Conservation (phyloP, 2,113 vertebrate species). For the Delphinapterus leucas region DNA sequence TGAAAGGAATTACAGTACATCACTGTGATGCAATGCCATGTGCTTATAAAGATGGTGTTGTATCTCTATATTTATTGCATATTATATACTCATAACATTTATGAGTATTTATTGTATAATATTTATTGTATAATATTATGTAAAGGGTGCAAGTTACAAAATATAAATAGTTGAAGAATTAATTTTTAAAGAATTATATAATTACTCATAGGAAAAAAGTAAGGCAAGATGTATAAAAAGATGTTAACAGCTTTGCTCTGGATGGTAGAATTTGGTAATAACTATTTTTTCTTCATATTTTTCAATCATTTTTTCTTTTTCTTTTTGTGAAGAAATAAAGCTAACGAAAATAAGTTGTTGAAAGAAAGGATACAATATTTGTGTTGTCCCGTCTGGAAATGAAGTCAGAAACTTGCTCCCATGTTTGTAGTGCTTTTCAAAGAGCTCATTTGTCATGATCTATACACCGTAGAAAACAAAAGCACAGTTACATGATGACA, state of each 20-base stretch:
- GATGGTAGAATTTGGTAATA: not conserved
- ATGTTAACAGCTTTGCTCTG: not conserved
- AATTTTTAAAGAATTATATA: not conserved
- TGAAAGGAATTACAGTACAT: not conserved
- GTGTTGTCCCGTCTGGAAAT: constrained; percentile 88
- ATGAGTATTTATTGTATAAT: not conserved
- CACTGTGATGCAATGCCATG: not conserved
- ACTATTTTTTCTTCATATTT: not conserved
- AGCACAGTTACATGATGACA: not conserved
- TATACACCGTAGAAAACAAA: constrained; percentile 58
- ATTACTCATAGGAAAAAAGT: not conserved
- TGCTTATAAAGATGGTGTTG: not conserved
- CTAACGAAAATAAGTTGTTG: not conserved
- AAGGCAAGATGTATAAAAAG: not conserved
- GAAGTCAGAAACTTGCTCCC: constrained; percentile 88
- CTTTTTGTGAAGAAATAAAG: constrained; percentile 18
- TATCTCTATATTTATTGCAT: not conserved
- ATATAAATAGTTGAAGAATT: not conserved
- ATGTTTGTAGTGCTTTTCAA: constrained; percentile 85
- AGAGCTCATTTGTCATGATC: constrained; percentile 72
- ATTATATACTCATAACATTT: not conserved
- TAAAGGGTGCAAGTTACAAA: not conserved
- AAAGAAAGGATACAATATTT: constrained; percentile 91
- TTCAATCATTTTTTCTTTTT: not conserved
- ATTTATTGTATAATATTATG: not conserved